Conservation (phyloP, 1,140 invertebrate genomes). For the Papilio xuthus region DNA sequence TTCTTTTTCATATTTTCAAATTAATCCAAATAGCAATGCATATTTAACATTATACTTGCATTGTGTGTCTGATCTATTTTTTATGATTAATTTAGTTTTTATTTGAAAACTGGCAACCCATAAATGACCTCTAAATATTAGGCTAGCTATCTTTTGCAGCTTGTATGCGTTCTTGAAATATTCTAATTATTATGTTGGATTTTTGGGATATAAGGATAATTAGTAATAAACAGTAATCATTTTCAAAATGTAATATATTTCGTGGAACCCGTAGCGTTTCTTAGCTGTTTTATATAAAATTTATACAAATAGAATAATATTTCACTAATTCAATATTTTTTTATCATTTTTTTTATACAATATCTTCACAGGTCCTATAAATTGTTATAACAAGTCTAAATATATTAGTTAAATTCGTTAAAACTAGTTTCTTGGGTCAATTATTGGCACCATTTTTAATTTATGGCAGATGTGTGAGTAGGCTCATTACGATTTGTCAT, state of each 20-base stretch:
- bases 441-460: conserved; percentile 76
- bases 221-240: conserved; percentile 59
- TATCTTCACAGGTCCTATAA: conserved; percentile 63
- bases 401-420: conserved; percentile 68
- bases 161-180: no score
- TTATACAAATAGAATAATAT: conserved; percentile 74
- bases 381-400: conserved; percentile 55
- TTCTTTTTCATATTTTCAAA: no score
- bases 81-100: no score
- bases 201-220: conserved; percentile 4
- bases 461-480: conserved; percentile 46
- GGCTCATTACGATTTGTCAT: neutral
- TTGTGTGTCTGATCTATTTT: no score
- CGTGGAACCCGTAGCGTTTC: conserved; percentile 81
- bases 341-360: conserved; percentile 55
- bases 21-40: no score
- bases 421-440: conserved; percentile 67
- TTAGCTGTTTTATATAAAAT: conserved; percentile 79
- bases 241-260: conserved; percentile 80
- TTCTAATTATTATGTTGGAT: neutral
- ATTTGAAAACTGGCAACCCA: no score
- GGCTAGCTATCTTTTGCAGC: no score
- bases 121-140: no score
- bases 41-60: no score
- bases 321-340: conserved; percentile 57